Base-by-base conservation (phyloP, 2,113 vertebrate genomes). In the Stictonetta naevosa region DNA sequence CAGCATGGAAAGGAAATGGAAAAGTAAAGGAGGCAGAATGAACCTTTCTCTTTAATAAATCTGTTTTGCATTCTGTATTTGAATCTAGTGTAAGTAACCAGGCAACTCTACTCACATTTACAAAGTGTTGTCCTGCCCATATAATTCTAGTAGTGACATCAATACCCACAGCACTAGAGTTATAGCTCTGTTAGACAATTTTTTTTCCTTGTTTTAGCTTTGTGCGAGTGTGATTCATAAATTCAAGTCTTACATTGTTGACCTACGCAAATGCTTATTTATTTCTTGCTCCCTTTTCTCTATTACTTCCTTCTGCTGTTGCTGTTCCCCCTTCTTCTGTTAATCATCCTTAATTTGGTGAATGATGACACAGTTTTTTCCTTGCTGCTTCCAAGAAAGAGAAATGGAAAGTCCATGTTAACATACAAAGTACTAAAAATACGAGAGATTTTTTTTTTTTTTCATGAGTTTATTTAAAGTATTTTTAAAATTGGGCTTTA, bases 1-100 rank as follows among this genome's bases (percentile, higher is more conserved):
- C 40, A 85, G 69, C 31, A 66, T 48, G n/a, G 78, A 79, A 91
- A 93, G 60, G 87, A 96, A 96, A 95, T 93, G 68, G 86, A 79
- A 96, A 96, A 95, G 36, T 77, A 83, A 86, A 89, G 31, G 42
- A 79, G 55, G 52, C 31, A 89, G 62, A 87, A 87, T 46, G 60
- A 76, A 36, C 62, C 21, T 81, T 90, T 95, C 56, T 34, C 50
- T 66, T 63, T 50, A 80, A 75, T 78, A 89, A 89, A 78, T 91
- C 60, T 94, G 81, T 17, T 93, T 95, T 92, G 56, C 55, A 36
- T 95, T 92, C 56, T 67, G 33, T 83, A 33, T 87, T 88, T 95
- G 60, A 88, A 52, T 50, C 23, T 62, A 48, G 26, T 25, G 11
- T 56, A 83, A 88, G 82, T 84, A 86, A 89, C 77, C 33, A 79